Percentiles rank a stretch among this genome's conserved stretches.
phyloP scores from a whole-genome alignment of 2,113 vertebrate genomes.

The Antennarius striatus region DNA sequence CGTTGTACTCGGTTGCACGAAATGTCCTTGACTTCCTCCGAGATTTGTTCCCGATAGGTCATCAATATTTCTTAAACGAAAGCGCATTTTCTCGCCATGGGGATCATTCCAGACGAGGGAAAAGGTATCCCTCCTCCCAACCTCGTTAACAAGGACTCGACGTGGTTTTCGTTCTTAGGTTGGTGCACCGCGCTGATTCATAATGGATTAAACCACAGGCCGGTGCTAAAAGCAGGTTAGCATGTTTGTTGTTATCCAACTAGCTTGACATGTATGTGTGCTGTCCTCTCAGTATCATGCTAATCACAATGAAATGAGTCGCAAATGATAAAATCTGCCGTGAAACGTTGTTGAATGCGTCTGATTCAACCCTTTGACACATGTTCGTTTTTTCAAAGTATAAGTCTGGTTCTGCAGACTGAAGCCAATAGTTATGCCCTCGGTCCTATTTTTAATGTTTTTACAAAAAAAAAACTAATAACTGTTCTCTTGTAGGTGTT shows the following conservation, averaged over 20 bases:
- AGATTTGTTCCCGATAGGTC: slow-evolving; percentile 47
- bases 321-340: too few relatives aligned
- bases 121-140: slow-evolving; percentile 81
- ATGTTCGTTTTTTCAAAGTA: too few relatives aligned
- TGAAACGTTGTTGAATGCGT: too few relatives aligned
- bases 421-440: too few relatives aligned
- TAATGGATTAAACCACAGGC: slow-evolving; percentile 75
- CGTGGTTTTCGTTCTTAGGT: slow-evolving; percentile 68
- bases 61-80: neutral
- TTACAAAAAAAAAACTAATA: too few relatives aligned
- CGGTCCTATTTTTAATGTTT: too few relatives aligned
- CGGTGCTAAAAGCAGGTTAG: slow-evolving; percentile 78
- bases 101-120: slow-evolving; percentile 76
- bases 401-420: too few relatives aligned
- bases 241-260: neutral
- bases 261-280: too few relatives aligned
- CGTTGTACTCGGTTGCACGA: neutral
- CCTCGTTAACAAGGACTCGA: slow-evolving; percentile 76
- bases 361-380: too few relatives aligned
- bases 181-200: slow-evolving; percentile 76
- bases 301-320: too few relatives aligned
- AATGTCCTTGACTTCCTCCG: slow-evolving; percentile 71
- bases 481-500: slow-evolving; percentile 77
- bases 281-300: too few relatives aligned
- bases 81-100: slow-evolving; percentile 64